These are phyloP conservation scores for Dicycla oo DNA, from an alignment of 2,888 invertebrate species.

Conservation along the genomic window DNA sequence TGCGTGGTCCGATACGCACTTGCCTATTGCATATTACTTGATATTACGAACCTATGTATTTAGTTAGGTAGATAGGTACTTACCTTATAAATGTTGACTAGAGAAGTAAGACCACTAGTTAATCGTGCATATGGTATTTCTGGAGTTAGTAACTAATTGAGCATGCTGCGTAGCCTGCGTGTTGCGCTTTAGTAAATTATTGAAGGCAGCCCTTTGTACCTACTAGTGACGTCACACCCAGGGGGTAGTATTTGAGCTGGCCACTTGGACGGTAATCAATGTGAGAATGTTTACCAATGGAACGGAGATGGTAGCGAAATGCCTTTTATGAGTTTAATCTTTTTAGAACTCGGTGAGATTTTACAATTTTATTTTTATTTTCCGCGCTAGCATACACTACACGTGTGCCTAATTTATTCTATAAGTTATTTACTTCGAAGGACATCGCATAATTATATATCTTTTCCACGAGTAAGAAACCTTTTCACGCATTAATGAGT, in stretches of 20 bases:
- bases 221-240: not conserved
- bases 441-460: slow-evolving; percentile 2
- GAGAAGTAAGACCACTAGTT: not conserved
- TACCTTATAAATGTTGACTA: not conserved
- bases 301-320: too few relatives aligned
- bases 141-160: slow-evolving; percentile 24
- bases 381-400: not conserved
- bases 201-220: too few relatives aligned
- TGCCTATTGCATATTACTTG: not conserved
- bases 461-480: slow-evolving; percentile 26
- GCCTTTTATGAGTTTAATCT: not conserved
- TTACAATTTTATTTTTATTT: not conserved
- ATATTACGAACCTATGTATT: not conserved
- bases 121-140: not conserved
- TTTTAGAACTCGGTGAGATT: not conserved
- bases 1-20: too few relatives aligned
- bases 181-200: slow-evolving; percentile 21
- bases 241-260: not conserved
- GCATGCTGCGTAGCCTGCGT: slow-evolving; percentile 3
- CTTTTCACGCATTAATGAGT: slow-evolving; percentile 34
- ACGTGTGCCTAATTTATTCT: slow-evolving; percentile 4
- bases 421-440: slow-evolving; percentile 7
- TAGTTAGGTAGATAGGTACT: not conserved
- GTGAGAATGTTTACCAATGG: not conserved
- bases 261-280: not conserved